Evolutionary conservation across 2,888 invertebrate genomes (phyloP).

Genomic region (Troilus luridus): DNA sequence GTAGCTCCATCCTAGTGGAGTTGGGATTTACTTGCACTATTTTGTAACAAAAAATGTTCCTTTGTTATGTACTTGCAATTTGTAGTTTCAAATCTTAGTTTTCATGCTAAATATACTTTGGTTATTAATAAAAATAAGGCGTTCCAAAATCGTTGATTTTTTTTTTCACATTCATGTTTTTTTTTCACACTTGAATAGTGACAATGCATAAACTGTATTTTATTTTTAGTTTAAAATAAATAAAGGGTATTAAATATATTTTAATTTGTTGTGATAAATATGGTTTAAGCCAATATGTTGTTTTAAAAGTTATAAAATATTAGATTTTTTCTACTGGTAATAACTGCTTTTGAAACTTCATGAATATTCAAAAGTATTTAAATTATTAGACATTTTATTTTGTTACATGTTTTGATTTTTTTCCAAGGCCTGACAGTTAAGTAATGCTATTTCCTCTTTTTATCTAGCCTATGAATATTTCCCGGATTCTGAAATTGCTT

Average conservation of each 20-base stretch:
- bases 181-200: too few relatives aligned
- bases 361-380: constrained; percentile 26
- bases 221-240: too few relatives aligned
- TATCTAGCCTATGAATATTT: constrained; percentile 91
- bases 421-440: constrained; percentile 18
- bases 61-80: too few relatives aligned
- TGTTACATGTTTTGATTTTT: constrained; percentile 10
- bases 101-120: too few relatives aligned
- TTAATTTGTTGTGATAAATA: background rate
- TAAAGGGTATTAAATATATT: background rate
- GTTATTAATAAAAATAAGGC: too few relatives aligned
- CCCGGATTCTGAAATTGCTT: constrained; percentile 86
- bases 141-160: too few relatives aligned
- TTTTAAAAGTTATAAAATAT: background rate
- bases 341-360: background rate
- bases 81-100: too few relatives aligned
- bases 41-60: too few relatives aligned
- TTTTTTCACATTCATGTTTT: too few relatives aligned
- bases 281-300: background rate
- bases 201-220: too few relatives aligned
- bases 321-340: background rate
- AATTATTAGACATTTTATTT: constrained; percentile 27
- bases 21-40: too few relatives aligned
- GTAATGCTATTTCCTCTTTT: constrained; percentile 1
- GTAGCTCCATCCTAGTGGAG: too few relatives aligned